Conservation (phyloP, 2,888 invertebrate genomes). For the Sthenelais limicola region DNA sequence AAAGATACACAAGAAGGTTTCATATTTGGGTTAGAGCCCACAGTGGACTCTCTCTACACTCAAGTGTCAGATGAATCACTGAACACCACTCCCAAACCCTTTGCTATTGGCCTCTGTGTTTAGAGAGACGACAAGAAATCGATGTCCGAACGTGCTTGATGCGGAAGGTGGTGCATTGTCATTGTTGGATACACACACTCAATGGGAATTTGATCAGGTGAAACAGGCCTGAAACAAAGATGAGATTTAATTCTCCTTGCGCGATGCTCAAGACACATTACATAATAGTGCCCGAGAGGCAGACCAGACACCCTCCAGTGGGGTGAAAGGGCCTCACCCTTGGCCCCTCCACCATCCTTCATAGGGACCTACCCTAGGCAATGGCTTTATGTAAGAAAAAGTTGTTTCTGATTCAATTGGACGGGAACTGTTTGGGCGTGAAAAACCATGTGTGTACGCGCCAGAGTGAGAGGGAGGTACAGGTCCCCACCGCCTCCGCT, state of each 20-base stretch:
- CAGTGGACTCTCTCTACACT: background rate
- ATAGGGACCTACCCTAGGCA: background rate
- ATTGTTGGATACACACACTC: background rate
- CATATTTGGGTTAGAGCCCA: too few species aligned
- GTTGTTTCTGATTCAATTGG: slow-evolving; percentile 24
- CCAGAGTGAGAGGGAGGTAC: slow-evolving; percentile 1
- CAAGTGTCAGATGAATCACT: slow-evolving; percentile 13
- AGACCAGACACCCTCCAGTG: background rate
- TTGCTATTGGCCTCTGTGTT: background rate
- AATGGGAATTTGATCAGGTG: slow-evolving; percentile 8
- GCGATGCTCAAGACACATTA: slow-evolving; percentile 32
- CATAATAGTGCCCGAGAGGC: slow-evolving; percentile 15
- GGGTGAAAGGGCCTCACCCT: slow-evolving; percentile 1
- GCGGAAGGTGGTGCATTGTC: background rate
- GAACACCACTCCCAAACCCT: background rate
- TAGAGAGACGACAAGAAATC: slow-evolving; percentile 18
- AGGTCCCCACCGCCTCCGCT: too few species aligned
- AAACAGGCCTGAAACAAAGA: slow-evolving; percentile 21
- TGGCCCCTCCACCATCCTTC: background rate
- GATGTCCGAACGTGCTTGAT: slow-evolving; percentile 18
- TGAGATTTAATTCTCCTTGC: slow-evolving; percentile 18
- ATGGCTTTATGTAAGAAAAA: background rate
- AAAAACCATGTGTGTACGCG: slow-evolving; percentile 20
- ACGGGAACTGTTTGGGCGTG: slow-evolving; percentile 5
- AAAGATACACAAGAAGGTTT: too few species aligned